phyloP scores from a whole-genome alignment of 2,113 vertebrate genomes.

The Phycodurus eques region DNA sequence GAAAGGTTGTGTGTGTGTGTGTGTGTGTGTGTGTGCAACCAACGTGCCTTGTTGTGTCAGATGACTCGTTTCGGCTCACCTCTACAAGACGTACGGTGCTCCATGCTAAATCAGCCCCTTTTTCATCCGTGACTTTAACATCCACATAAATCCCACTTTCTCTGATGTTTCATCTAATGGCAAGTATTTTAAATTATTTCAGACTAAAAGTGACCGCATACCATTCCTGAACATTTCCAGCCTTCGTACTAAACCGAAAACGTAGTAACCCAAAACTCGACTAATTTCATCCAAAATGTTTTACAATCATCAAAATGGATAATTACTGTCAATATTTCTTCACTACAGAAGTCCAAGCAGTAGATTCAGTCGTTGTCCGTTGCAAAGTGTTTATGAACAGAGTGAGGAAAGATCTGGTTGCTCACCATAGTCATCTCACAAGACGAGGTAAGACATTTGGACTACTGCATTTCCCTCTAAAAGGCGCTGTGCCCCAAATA shows the following conservation, averaged over 20 bases:
- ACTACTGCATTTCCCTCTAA: too few relatives aligned
- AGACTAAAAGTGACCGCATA: not conserved
- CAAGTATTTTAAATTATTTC: not conserved
- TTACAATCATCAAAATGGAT: conserved; percentile 18
- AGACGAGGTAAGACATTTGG: conserved; percentile 63
- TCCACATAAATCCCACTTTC: too few relatives aligned
- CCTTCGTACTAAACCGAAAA: not conserved
- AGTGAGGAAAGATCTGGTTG: conserved; percentile 67
- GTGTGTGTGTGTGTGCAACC: too few relatives aligned
- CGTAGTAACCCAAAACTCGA: conserved; percentile 1
- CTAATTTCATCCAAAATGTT: conserved; percentile 15
- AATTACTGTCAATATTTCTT: conserved; percentile 47
- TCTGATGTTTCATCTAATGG: too few relatives aligned
- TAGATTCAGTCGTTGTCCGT: conserved; percentile 69
- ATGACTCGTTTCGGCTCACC: too few relatives aligned
- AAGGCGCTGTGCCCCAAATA: not conserved
- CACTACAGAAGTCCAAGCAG: conserved; percentile 59
- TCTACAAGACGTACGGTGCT: too few relatives aligned
- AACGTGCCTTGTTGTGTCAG: not conserved
- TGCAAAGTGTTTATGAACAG: conserved; percentile 72
- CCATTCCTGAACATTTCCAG: not conserved
- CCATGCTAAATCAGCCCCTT: too few relatives aligned
- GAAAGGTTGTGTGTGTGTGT: too few relatives aligned
- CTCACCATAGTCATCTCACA: conserved; percentile 50
- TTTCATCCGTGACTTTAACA: too few relatives aligned